Percentiles rank a stretch among this genome's conserved stretches.
Conservation (phyloP, 2,888 invertebrate genomes). For the Isotomurus palustris region DNA sequence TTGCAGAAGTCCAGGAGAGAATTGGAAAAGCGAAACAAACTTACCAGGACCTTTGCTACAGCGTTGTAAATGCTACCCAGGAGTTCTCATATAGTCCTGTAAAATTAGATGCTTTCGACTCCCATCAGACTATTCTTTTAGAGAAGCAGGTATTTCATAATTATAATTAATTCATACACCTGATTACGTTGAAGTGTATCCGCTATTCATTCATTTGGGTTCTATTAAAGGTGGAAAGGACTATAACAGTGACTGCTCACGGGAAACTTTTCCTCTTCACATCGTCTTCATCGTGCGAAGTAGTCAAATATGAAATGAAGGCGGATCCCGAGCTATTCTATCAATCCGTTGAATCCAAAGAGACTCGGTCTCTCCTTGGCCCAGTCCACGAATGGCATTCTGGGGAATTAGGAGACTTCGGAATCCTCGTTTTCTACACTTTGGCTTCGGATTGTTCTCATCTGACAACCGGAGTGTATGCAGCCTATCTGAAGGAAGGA, state of each 20-base stretch:
- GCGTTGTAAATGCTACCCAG: constrained; percentile 10
- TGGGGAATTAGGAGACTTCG: neutral
- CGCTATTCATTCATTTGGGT: no score
- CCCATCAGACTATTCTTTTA: constrained; percentile 30
- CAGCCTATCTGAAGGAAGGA: neutral
- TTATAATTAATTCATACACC: neutral
- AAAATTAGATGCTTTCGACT: constrained; percentile 39
- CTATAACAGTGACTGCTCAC: constrained; percentile 12
- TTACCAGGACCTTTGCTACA: constrained; percentile 18
- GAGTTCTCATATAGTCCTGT: constrained; percentile 23
- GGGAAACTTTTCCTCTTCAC: constrained; percentile 13
- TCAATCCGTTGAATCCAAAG: constrained; percentile 9
- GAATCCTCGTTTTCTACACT: constrained; percentile 16
- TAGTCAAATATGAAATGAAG: constrained; percentile 20
- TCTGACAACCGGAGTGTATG: constrained; percentile 4
- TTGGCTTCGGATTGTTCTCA: constrained; percentile 13
- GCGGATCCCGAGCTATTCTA: constrained; percentile 17
- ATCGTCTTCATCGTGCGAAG: constrained; percentile 15
- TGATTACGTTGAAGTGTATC: no score
- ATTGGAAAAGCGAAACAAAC: constrained; percentile 11
- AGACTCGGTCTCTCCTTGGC: constrained; percentile 9
- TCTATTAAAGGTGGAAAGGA: constrained; percentile 18
- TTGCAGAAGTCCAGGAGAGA: constrained; percentile 9
- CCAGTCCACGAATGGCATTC: constrained; percentile 19
- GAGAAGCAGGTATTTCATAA: constrained; percentile 17